A percentile compares a stretch with the other conserved stretches of the same genome.
Evolutionary conservation across 2,113 vertebrate genomes (phyloP).

Genomic region (Ranitomeya variabilis): DNA sequence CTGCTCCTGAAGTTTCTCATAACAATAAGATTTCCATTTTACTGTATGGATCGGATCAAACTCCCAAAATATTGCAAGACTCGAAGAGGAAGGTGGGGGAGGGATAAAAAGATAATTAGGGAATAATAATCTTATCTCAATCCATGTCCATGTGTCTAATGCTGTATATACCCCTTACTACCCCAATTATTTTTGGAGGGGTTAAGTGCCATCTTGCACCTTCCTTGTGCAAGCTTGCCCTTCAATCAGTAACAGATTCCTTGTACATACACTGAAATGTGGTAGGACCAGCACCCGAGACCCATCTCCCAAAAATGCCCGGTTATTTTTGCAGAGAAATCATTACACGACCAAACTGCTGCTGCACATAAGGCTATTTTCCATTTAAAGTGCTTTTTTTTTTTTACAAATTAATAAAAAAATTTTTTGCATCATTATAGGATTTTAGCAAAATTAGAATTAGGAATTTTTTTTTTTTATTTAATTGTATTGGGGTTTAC

Average conservation of each 20-base stretch:
- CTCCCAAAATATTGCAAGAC: too few relatives aligned
- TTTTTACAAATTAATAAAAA: slow-evolving; percentile 21
- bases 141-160: not conserved
- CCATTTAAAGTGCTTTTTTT: slow-evolving; percentile 41
- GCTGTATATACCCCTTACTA: not conserved
- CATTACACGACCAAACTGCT: not conserved
- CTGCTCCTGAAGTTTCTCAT: not conserved
- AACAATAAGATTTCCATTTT: not conserved
- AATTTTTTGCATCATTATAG: not conserved
- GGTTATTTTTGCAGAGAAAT: not conserved
- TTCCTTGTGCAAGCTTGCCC: not conserved
- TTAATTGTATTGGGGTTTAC: not conserved
- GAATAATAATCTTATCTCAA: not conserved
- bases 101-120: too few relatives aligned
- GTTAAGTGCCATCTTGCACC: not conserved
- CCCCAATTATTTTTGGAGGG: not conserved
- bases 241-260: not conserved
- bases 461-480: not conserved
- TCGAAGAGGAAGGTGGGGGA: too few relatives aligned
- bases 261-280: slow-evolving; percentile 22
- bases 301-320: not conserved
- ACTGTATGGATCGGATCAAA: not conserved
- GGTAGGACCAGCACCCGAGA: not conserved
- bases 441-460: not conserved
- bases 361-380: slow-evolving; percentile 35